Conservation (phyloP, 30 jellyfish, hydroid and myxozoan species). For the Cassiopea andromeda region DNA sequence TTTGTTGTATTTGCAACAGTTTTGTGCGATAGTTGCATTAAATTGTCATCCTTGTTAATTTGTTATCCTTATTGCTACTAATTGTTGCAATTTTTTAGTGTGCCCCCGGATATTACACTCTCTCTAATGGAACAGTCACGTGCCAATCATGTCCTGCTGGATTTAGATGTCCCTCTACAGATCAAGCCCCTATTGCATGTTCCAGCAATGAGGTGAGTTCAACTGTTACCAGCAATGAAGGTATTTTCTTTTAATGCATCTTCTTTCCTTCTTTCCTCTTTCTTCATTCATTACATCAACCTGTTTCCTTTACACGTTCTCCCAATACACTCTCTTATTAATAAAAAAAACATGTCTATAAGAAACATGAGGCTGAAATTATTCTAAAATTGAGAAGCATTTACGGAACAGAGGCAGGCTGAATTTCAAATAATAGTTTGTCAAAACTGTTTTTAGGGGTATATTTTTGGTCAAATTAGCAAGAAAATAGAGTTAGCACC, state of each 20-base stretch:
- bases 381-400: no score
- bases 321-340: neutral
- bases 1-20: no score
- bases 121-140: constrained; percentile 57
- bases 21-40: no score
- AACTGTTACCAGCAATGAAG: no score
- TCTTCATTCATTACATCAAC: neutral
- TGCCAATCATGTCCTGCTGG: constrained; percentile 91
- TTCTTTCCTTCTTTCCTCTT: neutral
- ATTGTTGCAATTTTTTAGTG: constrained; percentile 46
- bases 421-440: no score
- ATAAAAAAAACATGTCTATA: no score
- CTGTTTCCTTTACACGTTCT: neutral
- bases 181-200: constrained; percentile 82
- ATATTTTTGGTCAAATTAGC: no score
- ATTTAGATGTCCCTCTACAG: constrained; percentile 80
- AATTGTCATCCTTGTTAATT: neutral
- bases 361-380: no score
- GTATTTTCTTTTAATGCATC: neutral
- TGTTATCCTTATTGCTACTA: neutral
- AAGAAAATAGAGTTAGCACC: no score
- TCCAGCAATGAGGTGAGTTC: constrained; percentile 70
- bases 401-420: no score
- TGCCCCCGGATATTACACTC: constrained; percentile 83
- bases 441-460: no score